These are phyloP conservation scores for Cyphomyrus plagiostoma DNA, from an alignment of 2,113 vertebrate species.

Conservation along the genomic window DNA sequence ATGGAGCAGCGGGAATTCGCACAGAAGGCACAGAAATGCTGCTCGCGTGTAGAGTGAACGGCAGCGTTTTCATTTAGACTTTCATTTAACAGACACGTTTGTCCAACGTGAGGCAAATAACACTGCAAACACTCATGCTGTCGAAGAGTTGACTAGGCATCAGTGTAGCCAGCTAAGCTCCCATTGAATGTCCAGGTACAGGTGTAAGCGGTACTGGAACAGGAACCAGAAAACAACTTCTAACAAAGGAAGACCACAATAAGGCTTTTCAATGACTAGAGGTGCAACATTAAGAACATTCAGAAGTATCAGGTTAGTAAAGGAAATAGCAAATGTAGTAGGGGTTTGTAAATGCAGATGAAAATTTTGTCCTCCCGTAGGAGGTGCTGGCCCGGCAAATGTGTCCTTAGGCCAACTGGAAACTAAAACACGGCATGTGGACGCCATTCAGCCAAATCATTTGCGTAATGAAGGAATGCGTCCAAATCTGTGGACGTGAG, in stretches of 20 bases:
- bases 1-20: not conserved
- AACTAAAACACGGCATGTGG: not conserved
- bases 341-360: not conserved
- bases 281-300: not conserved
- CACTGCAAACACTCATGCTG: not conserved
- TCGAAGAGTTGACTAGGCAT: not conserved
- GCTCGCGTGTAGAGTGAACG: not conserved
- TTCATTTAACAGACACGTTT: not conserved
- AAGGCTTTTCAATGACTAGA: not conserved
- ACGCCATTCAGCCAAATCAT: conserved; percentile 3
- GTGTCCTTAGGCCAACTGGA: not conserved
- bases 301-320: not conserved
- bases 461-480: not conserved
- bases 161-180: not conserved
- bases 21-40: not conserved
- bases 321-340: not conserved
- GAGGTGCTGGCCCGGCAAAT: not conserved
- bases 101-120: not conserved
- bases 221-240: not conserved
- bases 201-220: not conserved
- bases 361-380: not conserved
- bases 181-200: not conserved
- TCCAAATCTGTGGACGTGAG: not conserved
- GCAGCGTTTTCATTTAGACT: not conserved
- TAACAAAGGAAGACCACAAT: not conserved